Evolutionary conservation across 2,797 vertebrate species (phyloP).

Genomic region (Myotis daubentonii): DNA sequence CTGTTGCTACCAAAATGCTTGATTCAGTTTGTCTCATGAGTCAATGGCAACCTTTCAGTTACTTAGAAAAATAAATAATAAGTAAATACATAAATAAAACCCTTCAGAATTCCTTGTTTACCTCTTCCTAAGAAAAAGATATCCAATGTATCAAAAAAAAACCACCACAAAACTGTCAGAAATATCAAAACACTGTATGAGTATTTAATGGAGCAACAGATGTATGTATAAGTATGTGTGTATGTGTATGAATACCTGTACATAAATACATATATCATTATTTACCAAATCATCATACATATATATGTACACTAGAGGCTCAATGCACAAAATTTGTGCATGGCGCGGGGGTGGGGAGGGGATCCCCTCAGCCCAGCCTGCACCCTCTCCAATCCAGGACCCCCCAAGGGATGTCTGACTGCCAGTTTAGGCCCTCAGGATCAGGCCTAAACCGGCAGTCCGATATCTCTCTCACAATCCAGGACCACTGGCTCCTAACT

Average conservation of each 20-base stretch:
- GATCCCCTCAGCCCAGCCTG: no score
- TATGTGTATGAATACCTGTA: not conserved
- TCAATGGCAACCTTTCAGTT: not conserved
- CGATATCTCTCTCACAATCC: no score
- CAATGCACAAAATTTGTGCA: no score
- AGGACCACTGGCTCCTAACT: no score
- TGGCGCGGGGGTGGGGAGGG: no score
- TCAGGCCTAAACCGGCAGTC: no score
- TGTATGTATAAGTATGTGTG: not conserved
- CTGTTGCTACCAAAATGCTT: not conserved
- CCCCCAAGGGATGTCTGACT: no score
- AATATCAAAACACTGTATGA: not conserved
- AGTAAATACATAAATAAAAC: not conserved
- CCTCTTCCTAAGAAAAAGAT: not conserved
- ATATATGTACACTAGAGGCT: no score
- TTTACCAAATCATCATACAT: not conserved
- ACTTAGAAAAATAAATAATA: not conserved
- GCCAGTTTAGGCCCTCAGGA: no score
- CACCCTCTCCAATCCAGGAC: no score
- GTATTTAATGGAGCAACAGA: not conserved
- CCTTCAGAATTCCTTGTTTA: not conserved
- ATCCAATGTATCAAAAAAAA: not conserved
- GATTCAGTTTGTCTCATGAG: not conserved
- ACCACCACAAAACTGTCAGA: not conserved
- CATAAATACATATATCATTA: not conserved